Evolutionary conservation across 2,888 invertebrate species (phyloP).

Genomic region (Caenorhabditis japonica): DNA sequence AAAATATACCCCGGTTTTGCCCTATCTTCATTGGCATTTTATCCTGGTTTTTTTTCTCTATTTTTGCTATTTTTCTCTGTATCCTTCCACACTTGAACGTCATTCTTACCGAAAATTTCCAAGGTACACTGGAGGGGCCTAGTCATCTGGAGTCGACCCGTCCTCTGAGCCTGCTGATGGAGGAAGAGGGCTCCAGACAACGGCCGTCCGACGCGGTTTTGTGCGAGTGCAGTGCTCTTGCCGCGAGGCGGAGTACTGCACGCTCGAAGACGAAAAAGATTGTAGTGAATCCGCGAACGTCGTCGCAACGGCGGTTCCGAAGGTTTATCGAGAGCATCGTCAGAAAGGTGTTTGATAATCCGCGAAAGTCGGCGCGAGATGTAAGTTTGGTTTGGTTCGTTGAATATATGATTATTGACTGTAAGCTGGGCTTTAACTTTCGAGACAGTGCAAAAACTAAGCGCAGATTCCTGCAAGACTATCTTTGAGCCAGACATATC

Average conservation of each 20-base stretch:
- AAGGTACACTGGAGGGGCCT: conserved; percentile 50
- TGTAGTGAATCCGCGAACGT: conserved; percentile 36
- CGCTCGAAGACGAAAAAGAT: conserved; percentile 29
- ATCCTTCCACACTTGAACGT: conserved; percentile 14
- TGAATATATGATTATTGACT: neutral
- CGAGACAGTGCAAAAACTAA: too few relatives aligned
- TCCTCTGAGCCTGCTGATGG: conserved; percentile 52
- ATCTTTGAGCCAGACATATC: too few relatives aligned
- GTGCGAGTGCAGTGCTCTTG: conserved; percentile 61
- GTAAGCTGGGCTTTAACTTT: neutral
- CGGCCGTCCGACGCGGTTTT: conserved; percentile 65
- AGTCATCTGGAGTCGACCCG: conserved; percentile 44
- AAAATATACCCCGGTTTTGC: neutral
- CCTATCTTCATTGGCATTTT: conserved; percentile 2
- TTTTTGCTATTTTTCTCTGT: conserved; percentile 8
- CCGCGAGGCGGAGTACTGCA: conserved; percentile 35
- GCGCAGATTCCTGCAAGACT: too few relatives aligned
- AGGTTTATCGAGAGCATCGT: conserved; percentile 63
- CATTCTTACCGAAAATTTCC: conserved; percentile 10
- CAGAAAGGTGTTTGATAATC: conserved; percentile 65
- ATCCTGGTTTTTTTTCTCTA: conserved; percentile 5
- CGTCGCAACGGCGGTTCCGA: conserved; percentile 59
- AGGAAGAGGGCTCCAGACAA: conserved; percentile 49
- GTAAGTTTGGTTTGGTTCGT: conserved; percentile 52
- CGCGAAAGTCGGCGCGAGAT: conserved; percentile 55